Base-by-base conservation (phyloP, 2,113 vertebrate species). In the Cochlearius cochlearius region DNA sequence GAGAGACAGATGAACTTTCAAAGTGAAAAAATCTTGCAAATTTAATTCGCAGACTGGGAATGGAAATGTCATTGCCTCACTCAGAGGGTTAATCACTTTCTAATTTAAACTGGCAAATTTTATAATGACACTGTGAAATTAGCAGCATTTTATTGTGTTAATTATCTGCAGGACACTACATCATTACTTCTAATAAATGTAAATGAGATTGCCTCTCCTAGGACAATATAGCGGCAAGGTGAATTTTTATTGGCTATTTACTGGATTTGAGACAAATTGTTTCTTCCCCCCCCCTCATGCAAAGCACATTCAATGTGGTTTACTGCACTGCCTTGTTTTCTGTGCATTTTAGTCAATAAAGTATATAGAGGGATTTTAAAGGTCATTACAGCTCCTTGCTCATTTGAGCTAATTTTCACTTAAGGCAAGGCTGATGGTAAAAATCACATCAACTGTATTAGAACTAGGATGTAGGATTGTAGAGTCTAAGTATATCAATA, bases 121-220 rank as follows among this genome's bases (percentile, higher is more conserved):
- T 98, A 98, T 98, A 98, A 98, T 97, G 98, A 98, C 98, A 99
- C 95, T 98, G 97, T 98, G 98, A 98, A 99, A 99, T 99, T 99
- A 99, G 98, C 98, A 98, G 98, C 98, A 98, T 98, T 98, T 98
- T 98, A 98, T 97, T 98, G 98, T 98, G 98, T 98, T 98, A 98
- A 98, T 98, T 98, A 98, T 98, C 98, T 98, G 74, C 96, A 98
- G 98, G 98, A 98, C 98, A 98, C 97, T 98, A 98, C 97, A 98
- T 98, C 98, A 98, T 98, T 98, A 98, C 96, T 98, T 98, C 97
- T 98, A 98, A 98, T 98, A 98, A 98, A 98, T 98, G 97, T 97
- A 98, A 98, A 98, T 98, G 98, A 98, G 98, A 98, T 96, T 96
- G 92, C 93, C 94, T 98, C 97, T 98, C 97, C 96, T 97, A 98